These are phyloP conservation scores for Chymomyza amoena DNA, from an alignment of 2,888 invertebrate genomes.

Conservation along the genomic window DNA sequence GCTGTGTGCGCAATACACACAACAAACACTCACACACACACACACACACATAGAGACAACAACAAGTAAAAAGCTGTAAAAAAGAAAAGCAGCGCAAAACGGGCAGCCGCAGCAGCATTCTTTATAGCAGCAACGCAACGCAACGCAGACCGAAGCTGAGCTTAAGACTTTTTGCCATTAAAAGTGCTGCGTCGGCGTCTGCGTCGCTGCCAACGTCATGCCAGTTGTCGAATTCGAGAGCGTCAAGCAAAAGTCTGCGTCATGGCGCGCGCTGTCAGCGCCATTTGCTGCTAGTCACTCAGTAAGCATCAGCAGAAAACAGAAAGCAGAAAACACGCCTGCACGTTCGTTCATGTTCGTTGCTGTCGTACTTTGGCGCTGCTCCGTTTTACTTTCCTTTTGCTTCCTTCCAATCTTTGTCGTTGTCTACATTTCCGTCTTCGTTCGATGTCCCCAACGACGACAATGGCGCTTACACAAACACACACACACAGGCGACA, in stretches of 20 bases:
- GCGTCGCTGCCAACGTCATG: background rate
- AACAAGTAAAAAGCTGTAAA: background rate
- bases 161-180: background rate
- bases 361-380: background rate
- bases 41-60: background rate
- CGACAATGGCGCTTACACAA: slow-evolving; percentile 45
- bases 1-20: slow-evolving; percentile 22
- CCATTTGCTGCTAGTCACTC: slow-evolving; percentile 38
- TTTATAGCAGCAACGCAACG: background rate
- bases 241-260: background rate
- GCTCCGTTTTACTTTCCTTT: background rate
- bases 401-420: background rate
- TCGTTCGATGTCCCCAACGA: slow-evolving; percentile 17
- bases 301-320: slow-evolving; percentile 16
- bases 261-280: slow-evolving; percentile 14
- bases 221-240: background rate
- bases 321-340: background rate
- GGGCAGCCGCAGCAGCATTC: slow-evolving; percentile 20
- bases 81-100: background rate
- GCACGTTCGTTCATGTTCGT: background rate
- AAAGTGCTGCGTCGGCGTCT: background rate
- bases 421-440: background rate
- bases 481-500: background rate
- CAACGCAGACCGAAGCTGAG: background rate
- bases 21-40: slow-evolving; percentile 31